These are phyloP conservation scores for Torymus tubicola DNA, from an alignment of 2,888 invertebrate species.

Conservation along the genomic window DNA sequence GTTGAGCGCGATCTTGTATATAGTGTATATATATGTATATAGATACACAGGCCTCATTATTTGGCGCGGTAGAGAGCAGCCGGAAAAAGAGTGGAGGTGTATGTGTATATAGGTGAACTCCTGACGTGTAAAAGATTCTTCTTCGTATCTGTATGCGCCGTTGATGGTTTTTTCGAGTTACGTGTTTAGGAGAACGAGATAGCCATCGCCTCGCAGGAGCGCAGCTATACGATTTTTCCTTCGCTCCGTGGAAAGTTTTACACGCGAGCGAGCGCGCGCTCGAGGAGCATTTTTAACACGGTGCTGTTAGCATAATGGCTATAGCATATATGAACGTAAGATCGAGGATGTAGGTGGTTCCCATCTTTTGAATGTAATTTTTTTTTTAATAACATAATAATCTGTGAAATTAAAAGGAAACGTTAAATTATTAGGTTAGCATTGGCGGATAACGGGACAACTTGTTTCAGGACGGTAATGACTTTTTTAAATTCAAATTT, in stretches of 20 bases:
- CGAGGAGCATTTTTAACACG: too few species aligned
- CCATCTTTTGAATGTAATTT: conserved; percentile 6
- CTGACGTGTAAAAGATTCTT: conserved; percentile 7
- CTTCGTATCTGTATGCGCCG: neutral
- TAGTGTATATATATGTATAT: too few species aligned
- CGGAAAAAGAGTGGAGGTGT: too few species aligned
- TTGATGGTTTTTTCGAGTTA: conserved; percentile 8
- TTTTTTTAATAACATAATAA: neutral
- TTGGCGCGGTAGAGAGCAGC: conserved; percentile 11
- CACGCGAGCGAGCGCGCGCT: too few species aligned
- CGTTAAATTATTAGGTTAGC: neutral
- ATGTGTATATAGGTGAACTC: too few species aligned
- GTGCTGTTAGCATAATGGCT: too few species aligned
- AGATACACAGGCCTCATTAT: conserved; percentile 34
- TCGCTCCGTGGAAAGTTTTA: too few species aligned
- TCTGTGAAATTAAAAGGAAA: neutral
- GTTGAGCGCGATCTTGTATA: too few species aligned
- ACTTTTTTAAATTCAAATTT: too few species aligned
- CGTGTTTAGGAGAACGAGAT: conserved; percentile 9
- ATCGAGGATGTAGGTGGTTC: conserved; percentile 2
- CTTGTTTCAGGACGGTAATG: too few species aligned
- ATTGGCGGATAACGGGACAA: neutral
- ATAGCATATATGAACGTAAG: neutral
- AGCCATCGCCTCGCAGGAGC: neutral
- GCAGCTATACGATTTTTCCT: too few species aligned